Evolutionary conservation across 2,888 invertebrate species (phyloP).

Genomic region (Aphodius sticticus): DNA sequence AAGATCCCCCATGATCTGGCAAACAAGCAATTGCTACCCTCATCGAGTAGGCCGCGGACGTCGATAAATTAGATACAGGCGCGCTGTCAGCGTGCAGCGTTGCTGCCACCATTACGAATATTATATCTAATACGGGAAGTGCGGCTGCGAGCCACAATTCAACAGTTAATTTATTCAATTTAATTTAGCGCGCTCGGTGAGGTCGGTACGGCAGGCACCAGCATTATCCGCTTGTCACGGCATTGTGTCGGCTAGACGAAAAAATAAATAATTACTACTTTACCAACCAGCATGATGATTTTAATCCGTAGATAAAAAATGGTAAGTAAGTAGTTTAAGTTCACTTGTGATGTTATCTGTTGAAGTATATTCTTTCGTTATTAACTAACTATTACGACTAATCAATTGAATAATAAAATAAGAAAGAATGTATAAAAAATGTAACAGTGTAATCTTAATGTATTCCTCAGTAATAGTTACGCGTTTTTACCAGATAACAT

Average conservation of each 20-base stretch:
- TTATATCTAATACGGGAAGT: neutral
- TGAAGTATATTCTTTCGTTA: too few species aligned
- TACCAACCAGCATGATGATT: neutral
- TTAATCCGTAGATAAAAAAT: neutral
- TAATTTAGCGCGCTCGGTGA: neutral
- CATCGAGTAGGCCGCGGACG: neutral
- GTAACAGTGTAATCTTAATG: too few species aligned
- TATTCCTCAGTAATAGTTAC: neutral
- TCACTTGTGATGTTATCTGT: too few species aligned
- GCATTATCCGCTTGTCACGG: neutral
- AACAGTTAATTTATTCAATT: neutral
- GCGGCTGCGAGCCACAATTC: neutral
- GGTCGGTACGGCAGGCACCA: neutral
- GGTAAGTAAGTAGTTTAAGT: neutral
- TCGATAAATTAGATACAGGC: neutral
- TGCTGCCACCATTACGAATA: neutral
- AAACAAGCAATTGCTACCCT: neutral
- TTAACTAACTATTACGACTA: too few species aligned
- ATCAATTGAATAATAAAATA: too few species aligned
- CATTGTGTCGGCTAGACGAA: neutral
- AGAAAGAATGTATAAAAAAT: too few species aligned
- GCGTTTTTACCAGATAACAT: neutral
- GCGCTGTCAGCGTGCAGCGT: neutral
- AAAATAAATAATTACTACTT: neutral
- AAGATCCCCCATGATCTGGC: neutral